These are phyloP conservation scores for Ochropacha duplaris DNA, from an alignment of 2,888 invertebrate genomes.

Conservation along the genomic window DNA sequence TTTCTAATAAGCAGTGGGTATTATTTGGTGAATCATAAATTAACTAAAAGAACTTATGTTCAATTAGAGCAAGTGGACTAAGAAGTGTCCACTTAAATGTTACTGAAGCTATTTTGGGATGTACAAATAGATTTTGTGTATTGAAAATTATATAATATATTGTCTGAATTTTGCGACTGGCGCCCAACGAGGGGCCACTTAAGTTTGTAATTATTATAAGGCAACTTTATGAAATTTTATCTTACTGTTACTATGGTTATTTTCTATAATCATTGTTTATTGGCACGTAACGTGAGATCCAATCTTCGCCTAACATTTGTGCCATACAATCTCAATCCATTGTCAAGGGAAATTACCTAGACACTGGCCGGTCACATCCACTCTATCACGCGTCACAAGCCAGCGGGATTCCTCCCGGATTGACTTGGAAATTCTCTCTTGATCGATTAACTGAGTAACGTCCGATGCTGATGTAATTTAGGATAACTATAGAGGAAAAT, in stretches of 20 bases:
- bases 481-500: neutral
- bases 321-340: conserved; percentile 29
- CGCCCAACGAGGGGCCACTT: no score
- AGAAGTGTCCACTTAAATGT: neutral
- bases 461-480: neutral
- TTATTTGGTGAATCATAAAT: neutral
- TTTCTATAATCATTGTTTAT: conserved; percentile 12
- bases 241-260: neutral
- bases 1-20: neutral
- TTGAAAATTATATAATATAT: no score
- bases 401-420: conserved; percentile 14
- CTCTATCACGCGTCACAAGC: conserved; percentile 29
- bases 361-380: conserved; percentile 33
- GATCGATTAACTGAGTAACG: conserved; percentile 3
- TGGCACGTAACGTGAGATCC: conserved; percentile 36
- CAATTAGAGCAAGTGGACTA: neutral
- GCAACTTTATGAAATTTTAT: no score
- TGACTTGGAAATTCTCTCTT: neutral
- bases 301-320: conserved; percentile 25
- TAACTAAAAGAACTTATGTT: neutral
- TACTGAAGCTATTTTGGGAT: neutral
- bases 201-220: no score
- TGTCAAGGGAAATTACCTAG: conserved; percentile 53
- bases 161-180: no score
- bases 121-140: no score